Evolutionary conservation across 2,888 invertebrate species (phyloP), one percentile per base, ranked within the genome.

Genomic region (Lepidochrysops patricia): DNA sequence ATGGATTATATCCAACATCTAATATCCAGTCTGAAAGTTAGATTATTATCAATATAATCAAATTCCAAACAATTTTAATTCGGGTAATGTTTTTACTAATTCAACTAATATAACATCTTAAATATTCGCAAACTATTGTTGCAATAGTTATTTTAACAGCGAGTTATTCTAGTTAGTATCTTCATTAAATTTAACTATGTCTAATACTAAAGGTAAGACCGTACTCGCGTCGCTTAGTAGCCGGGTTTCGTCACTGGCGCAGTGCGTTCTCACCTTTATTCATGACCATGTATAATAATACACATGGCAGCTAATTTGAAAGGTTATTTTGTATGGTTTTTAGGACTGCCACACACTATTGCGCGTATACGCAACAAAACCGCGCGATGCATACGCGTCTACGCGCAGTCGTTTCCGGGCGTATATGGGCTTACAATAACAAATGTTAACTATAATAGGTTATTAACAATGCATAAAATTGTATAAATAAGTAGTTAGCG

Each of bases 401-500:
- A 13, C 13, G 32, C 3, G n/a, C 1, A 13, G 35, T n/a, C 19
- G 19, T 19, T 19, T 29, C 49, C 13, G 1, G 4, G 49, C 27
- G 7, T 3, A 25, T 15, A 15, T n/a, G 29, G 54, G 37, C 27
- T 59, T 43, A 35, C 25, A 34, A 65, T 69, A 69, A 68, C 68
- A 72, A 67, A 65, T 68, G 57, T 61, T 65, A 70, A 72, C 73
- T 71, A 75, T 71, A 69, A 70, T 80, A 79, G 77, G 76, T 78
- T 76, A 83, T 85, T 84, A 79, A 81, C 68, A 15, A 74, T 82
- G 82, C 84, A 84, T 82, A 80, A 79, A 75, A 76, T 73, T 84
- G 82, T 85, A 85, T 79, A 65, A 37, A 77, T 86, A 85, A 82
- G 84, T 87, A 87, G 87, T 82, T 87, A 86, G 86, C 74, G 72